A percentile compares a stretch with the other conserved stretches of the same genome.
phyloP scores from a whole-genome alignment of 2,797 vertebrate genomes.

The Myotis vivesi region DNA sequence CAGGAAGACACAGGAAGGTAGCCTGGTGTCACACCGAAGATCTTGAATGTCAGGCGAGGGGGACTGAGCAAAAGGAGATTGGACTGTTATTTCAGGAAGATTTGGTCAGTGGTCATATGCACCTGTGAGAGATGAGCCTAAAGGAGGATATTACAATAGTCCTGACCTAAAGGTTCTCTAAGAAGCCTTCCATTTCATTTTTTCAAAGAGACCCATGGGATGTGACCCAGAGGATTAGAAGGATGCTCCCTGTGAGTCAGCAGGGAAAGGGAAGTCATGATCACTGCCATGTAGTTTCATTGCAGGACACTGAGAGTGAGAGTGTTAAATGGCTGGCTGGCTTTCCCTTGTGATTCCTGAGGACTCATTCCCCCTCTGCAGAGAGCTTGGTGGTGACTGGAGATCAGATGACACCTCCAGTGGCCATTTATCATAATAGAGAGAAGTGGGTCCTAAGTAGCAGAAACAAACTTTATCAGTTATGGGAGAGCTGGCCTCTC shows the following conservation, averaged over 20 bases:
- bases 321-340: neutral
- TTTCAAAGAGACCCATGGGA: neutral
- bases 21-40: neutral
- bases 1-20: neutral
- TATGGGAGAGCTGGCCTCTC: neutral
- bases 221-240: neutral
- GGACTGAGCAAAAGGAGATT: neutral
- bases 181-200: neutral
- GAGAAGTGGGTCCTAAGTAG: neutral
- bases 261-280: neutral
- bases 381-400: neutral
- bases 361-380: neutral
- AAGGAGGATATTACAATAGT: neutral
- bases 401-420: neutral
- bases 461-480: neutral
- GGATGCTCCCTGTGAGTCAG: neutral
- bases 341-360: neutral
- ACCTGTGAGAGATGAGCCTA: neutral
- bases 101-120: neutral
- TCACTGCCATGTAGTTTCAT: neutral
- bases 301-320: neutral
- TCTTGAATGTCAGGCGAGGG: neutral
- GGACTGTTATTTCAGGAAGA: neutral
- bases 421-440: neutral
- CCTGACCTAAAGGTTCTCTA: neutral